Evolutionary conservation across 2,113 vertebrate genomes (phyloP).

Genomic region (Campylomormyrus numenius): DNA sequence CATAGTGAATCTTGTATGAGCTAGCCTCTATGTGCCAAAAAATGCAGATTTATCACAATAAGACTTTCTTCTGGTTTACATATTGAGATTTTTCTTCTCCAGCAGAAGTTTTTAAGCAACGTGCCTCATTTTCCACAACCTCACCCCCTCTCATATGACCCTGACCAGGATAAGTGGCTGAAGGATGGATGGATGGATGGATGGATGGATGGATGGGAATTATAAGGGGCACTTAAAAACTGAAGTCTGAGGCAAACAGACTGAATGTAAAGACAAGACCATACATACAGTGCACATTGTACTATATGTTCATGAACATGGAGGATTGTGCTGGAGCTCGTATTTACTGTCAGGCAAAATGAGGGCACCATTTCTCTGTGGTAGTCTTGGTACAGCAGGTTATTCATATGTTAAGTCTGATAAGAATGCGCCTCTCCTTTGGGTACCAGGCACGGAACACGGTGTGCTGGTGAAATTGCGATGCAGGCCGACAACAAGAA

Average conservation of each 20-base stretch:
- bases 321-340: neutral
- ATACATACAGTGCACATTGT: neutral
- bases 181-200: too few relatives aligned
- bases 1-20: neutral
- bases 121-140: neutral
- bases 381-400: neutral
- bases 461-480: conserved; percentile 94
- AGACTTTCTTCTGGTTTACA: neutral
- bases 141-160: neutral
- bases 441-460: conserved; percentile 78
- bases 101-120: neutral
- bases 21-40: neutral
- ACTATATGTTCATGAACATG: neutral
- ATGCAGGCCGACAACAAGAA: conserved; percentile 97
- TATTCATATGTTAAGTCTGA: neutral
- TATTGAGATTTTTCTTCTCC: neutral
- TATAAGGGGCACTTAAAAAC: neutral
- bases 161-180: neutral
- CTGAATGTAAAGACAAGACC: neutral
- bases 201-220: neutral
- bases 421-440: neutral
- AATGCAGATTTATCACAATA: neutral
- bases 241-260: neutral
- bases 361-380: neutral
- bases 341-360: neutral